Evolutionary conservation across 2,113 vertebrate species (phyloP).

Genomic region (Kryptolebias marmoratus): DNA sequence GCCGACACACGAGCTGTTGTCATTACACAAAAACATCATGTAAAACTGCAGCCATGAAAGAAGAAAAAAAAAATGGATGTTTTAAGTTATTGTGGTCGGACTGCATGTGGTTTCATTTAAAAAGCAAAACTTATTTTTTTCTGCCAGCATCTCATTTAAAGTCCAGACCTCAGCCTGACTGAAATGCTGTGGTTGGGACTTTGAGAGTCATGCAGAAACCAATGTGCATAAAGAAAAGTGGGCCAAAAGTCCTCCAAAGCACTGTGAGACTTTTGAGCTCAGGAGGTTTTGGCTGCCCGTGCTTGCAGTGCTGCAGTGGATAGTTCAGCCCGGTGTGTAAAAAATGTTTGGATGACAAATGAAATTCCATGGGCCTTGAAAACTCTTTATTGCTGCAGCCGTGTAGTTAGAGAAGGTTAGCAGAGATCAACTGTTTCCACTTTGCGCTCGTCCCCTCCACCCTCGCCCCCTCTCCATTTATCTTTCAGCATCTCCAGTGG

Average conservation of each 20-base stretch:
- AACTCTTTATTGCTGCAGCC: background rate
- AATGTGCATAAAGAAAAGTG: no score
- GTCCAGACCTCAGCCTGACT: no score
- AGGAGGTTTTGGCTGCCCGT: no score
- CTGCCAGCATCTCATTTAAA: no score
- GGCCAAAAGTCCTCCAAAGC: no score
- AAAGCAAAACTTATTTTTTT: background rate
- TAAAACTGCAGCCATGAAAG: background rate
- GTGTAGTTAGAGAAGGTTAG: background rate
- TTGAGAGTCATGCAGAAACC: no score
- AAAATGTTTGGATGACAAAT: background rate
- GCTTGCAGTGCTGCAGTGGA: background rate
- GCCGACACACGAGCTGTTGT: background rate
- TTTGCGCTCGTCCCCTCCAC: background rate
- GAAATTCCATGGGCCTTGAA: background rate
- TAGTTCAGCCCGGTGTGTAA: background rate
- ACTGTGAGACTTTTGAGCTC: no score
- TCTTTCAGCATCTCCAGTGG: conserved; percentile 71
- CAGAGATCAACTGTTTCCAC: background rate
- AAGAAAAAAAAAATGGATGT: no score
- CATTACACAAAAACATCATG: background rate
- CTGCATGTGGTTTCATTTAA: background rate
- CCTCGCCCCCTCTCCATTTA: background rate
- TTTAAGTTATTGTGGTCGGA: no score
- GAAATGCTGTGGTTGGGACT: no score